Percentiles rank a stretch among this genome's conserved stretches.
Evolutionary conservation across 2,797 vertebrate genomes (phyloP).

Genomic region (Onychomys torridus): DNA sequence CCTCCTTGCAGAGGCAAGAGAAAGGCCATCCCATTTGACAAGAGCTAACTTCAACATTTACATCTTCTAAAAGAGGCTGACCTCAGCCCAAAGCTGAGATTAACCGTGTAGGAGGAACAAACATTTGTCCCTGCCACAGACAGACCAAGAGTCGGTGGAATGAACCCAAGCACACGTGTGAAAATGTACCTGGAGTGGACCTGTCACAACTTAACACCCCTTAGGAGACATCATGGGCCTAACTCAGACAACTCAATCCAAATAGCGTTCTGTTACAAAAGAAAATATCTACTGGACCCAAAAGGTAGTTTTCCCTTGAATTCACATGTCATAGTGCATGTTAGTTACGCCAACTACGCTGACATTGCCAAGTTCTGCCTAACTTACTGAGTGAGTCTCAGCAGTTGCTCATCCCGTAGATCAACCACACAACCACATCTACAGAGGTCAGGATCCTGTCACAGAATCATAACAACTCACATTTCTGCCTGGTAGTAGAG

Average conservation of each 20-base stretch:
- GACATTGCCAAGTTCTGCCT: neutral
- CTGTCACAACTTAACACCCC: neutral
- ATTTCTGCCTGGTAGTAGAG: neutral
- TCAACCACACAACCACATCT: neutral
- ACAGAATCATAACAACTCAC: neutral
- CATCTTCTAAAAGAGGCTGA: constrained; percentile 3
- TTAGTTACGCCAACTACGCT: neutral
- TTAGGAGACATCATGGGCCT: neutral
- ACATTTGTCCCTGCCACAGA: neutral
- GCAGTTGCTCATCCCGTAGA: neutral
- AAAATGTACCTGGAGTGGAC: constrained; percentile 68
- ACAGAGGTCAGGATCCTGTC: neutral
- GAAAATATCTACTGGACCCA: neutral
- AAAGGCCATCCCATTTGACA: constrained; percentile 69
- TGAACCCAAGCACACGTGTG: constrained; percentile 29
- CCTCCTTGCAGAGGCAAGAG: constrained; percentile 58
- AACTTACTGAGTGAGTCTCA: neutral
- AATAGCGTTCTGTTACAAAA: neutral
- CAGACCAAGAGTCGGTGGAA: constrained; percentile 69
- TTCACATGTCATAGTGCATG: neutral
- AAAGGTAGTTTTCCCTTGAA: neutral
- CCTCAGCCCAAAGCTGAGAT: constrained; percentile 27
- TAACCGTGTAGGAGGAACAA: constrained; percentile 17
- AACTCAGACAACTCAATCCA: neutral
- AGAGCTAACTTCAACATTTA: constrained; percentile 33